Percentiles rank a stretch among this genome's conserved stretches.
Evolutionary conservation across 92 coral and sea anemone genomes (phyloP).

Genomic region (Diadumene lineata): DNA sequence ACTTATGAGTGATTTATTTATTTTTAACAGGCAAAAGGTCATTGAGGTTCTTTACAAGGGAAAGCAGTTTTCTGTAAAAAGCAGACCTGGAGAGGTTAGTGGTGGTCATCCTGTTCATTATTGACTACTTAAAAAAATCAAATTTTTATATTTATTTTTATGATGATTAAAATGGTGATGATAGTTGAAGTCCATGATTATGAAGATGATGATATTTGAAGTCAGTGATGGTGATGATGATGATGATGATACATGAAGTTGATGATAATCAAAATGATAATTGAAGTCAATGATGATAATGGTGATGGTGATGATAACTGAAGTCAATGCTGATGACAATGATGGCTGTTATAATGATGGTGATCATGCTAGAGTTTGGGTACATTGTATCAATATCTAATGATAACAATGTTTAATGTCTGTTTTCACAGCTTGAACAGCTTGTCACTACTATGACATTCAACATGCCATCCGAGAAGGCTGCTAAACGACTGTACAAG

Average conservation of each 20-base stretch:
- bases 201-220: too few species aligned
- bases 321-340: too few species aligned
- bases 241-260: not conserved
- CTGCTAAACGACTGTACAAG: conserved; percentile 93
- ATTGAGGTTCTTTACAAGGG: conserved; percentile 82
- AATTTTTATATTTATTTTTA: not conserved
- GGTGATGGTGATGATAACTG: too few species aligned
- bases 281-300: not conserved
- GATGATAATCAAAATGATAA: not conserved
- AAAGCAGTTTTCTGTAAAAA: conserved; percentile 71
- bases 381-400: too few species aligned
- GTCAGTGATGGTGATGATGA: not conserved
- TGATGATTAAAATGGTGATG: too few species aligned
- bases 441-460: conserved; percentile 78
- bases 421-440: conserved; percentile 55
- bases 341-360: too few species aligned
- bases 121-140: not conserved
- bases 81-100: conserved; percentile 94
- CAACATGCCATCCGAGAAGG: conserved; percentile 89
- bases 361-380: too few species aligned
- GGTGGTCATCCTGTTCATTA: not conserved
- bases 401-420: not conserved
- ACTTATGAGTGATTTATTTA: not conserved
- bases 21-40: conserved; percentile 70
- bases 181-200: too few species aligned